Base-by-base conservation (phyloP, 2,797 vertebrate species). In the Ataeniobius toweri region DNA sequence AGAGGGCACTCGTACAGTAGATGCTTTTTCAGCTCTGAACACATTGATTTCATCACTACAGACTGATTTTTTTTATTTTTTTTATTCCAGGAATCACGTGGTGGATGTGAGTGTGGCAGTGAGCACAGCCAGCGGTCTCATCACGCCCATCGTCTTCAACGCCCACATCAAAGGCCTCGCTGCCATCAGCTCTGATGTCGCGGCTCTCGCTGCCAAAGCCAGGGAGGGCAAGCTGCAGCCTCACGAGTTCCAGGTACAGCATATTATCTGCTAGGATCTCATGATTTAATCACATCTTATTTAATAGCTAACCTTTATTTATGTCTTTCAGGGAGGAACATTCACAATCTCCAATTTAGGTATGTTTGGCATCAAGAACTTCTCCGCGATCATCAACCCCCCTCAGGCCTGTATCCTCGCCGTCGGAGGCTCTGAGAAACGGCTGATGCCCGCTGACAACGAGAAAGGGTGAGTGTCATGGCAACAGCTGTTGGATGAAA, bases 331-430 rank as follows among this genome's bases (percentile, higher is more conserved):
- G 98, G 98, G 98, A 79, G 98, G 98, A 5, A 99, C 98, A 12
- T 99, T 99, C 92, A 99, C 98, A 0, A 97, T 99, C 88, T 99
- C 98, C 61, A 99, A 99, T 92, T 95, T 99, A 88, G 98, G 98
- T 76, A 99, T 99, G 98, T 99, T 97, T 89, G 98, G 98, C 39
- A 90, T 99, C 93, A 99, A 99, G 94, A 98, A 99, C 89, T 99
- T 99, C 92, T 99, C 97, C 2, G 98, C 98, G 7, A 99, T 99
- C 71, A 99, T 99, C 92, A 99, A 99, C 90, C 98, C 98, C 71
- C 98, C 98, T 77, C 98, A 99, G 91, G 95, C 98, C 53, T 99
- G 98, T 83, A 99, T 99, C 92, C 96, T 99, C 61, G 98, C 98
- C 31, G 93, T 99, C 26, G 98, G 98, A 36, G 96, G 97, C 80